A percentile compares a stretch with the other conserved stretches of the same genome.
These are phyloP conservation scores for Lichenostomus cassidix DNA, from an alignment of 2,113 vertebrate species.

Conservation along the genomic window DNA sequence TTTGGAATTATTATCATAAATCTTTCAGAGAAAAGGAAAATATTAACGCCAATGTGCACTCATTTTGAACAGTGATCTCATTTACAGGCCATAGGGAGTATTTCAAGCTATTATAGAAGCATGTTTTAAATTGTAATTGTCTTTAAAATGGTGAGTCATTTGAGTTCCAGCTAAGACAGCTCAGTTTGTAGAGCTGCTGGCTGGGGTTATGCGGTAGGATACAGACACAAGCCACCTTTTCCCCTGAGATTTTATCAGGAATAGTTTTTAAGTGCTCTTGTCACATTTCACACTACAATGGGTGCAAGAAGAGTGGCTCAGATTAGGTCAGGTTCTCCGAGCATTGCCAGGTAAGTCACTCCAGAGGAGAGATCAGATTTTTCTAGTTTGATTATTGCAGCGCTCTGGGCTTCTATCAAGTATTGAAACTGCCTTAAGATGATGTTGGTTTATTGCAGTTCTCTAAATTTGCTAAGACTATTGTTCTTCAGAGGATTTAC, in stretches of 20 bases:
- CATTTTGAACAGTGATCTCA: not conserved
- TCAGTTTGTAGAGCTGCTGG: not conserved
- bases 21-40: not conserved
- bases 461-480: not conserved
- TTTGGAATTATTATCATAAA: not conserved
- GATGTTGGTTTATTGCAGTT: not conserved
- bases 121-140: not conserved
- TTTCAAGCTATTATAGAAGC: not conserved
- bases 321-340: not conserved
- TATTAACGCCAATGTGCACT: not conserved
- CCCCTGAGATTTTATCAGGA: not conserved
- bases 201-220: not conserved
- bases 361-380: conserved; percentile 6
- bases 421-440: not conserved
- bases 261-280: not conserved
- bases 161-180: not conserved
- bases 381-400: not conserved
- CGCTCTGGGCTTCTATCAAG: not conserved
- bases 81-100: not conserved
- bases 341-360: not conserved
- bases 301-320: not conserved
- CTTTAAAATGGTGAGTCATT: conserved; percentile 18
- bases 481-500: not conserved
- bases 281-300: not conserved
- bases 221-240: not conserved